Base-by-base conservation (phyloP, 2,888 invertebrate species). In the Emesis russula region DNA sequence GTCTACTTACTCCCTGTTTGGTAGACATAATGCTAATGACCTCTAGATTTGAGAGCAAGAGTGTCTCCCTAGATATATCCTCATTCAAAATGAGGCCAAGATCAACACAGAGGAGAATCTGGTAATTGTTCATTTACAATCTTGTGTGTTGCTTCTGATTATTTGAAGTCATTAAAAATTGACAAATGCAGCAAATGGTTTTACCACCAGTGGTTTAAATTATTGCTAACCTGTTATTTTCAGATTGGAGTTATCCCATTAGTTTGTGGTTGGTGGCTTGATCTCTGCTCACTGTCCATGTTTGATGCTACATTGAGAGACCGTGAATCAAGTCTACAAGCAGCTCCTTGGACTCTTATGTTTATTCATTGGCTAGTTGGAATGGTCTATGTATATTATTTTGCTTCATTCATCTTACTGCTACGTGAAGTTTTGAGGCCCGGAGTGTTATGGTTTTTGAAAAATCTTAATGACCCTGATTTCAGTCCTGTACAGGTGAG, bases 351-450 rank as follows among this genome's bases (percentile, higher is more conserved):
- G 95, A 99, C 25, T 25, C 99, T 99, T 0, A 99, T 99, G 98
- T 99, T 99, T 96, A 99, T 99, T 82, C 99, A 99, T 97, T 99
- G 99, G 99, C 99, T 99, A 66, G 99, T 99, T 7, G 99, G 99
- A 85, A 99, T 99, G 99, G 99, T 99, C 48, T 99, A 99, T 96
- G 99, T 99, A 15, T 99, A 99, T 97, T 99, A 99, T 98, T 99
- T 99, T 96, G 99, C 99, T 7, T 99, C 99, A 0, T 99, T 99
- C 96, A 99, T 99, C 70, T 98, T 99, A 25, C 98, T 99, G 2
- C 97, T 99, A 36, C 98, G 99, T 80, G 99, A 99, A 97, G 99
- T 99, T 0, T 97, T 99, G 58, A 98, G 99, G 80, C 99, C 99
- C 0, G 99, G 99, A 0, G 99, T 99, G 0, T 98, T 99, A 2